Conservation (phyloP, 2,888 invertebrate genomes). For the Metallyticus violacea region DNA sequence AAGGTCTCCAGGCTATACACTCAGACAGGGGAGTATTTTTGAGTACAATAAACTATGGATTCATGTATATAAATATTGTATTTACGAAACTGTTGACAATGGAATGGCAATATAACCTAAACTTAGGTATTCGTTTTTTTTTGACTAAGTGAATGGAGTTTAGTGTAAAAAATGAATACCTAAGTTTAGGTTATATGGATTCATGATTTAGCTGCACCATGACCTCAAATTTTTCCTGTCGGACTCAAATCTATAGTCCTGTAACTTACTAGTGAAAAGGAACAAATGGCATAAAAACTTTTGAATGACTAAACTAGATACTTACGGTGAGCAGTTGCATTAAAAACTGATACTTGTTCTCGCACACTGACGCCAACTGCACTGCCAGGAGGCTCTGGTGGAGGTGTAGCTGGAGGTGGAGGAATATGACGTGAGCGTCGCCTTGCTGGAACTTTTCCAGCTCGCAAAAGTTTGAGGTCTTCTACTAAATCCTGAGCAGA, state of each 20-base stretch:
- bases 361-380: conserved; percentile 51
- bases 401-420: conserved; percentile 61
- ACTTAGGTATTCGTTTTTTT: too few relatives aligned
- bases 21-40: too few relatives aligned
- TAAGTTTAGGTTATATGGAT: too few relatives aligned
- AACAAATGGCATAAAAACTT: neutral
- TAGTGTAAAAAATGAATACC: too few relatives aligned
- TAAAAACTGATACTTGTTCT: conserved; percentile 53
- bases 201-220: too few relatives aligned
- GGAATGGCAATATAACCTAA: too few relatives aligned
- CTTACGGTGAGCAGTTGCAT: conserved; percentile 44
- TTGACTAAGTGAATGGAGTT: too few relatives aligned
- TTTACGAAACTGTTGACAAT: too few relatives aligned
- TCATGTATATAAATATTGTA: too few relatives aligned
- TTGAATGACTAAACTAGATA: conserved; percentile 17
- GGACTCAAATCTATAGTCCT: neutral
- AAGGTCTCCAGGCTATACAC: too few relatives aligned
- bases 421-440: conserved; percentile 38
- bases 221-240: neutral
- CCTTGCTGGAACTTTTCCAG: conserved; percentile 55
- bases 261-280: neutral
- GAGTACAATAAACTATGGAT: too few relatives aligned
- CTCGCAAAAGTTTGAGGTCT: conserved; percentile 69
- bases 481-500: conserved; percentile 82
- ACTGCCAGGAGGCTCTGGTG: conserved; percentile 56